A percentile compares a stretch with the other conserved stretches of the same genome.
Evolutionary conservation across 2,888 invertebrate species (phyloP).

Genomic region (Sussaba pulchella): DNA sequence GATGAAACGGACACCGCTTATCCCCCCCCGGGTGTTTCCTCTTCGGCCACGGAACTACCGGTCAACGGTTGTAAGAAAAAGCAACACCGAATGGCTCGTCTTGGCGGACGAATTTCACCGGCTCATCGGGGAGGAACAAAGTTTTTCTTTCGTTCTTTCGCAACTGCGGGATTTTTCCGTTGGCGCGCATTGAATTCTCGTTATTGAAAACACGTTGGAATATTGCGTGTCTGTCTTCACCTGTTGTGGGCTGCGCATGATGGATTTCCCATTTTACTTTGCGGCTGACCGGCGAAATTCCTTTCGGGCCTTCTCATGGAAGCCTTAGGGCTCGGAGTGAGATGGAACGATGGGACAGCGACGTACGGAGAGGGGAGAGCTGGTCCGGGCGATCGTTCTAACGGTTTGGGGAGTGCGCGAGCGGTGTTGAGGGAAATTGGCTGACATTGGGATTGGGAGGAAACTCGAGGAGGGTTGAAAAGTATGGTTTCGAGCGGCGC

Average conservation of each 20-base stretch:
- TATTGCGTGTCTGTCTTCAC: constrained; percentile 14
- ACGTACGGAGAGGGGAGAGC: background rate
- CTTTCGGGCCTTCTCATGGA: constrained; percentile 26
- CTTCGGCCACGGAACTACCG: constrained; percentile 13
- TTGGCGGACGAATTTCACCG: constrained; percentile 33
- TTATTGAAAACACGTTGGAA: constrained; percentile 26
- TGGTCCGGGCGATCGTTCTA: constrained; percentile 16
- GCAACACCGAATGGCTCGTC: constrained; percentile 1
- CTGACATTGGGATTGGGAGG: constrained; percentile 52
- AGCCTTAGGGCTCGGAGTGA: constrained; percentile 15
- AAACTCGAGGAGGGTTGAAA: constrained; percentile 34
- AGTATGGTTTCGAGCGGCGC: constrained; percentile 59
- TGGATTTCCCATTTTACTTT: constrained; percentile 12
- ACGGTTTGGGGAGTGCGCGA: constrained; percentile 29
- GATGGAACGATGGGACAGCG: constrained; percentile 27
- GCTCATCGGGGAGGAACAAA: constrained; percentile 40
- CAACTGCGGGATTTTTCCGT: constrained; percentile 1
- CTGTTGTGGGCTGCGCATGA: constrained; percentile 6
- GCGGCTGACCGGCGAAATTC: constrained; percentile 35
- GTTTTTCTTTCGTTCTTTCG: constrained; percentile 8
- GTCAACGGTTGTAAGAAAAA: constrained; percentile 20
- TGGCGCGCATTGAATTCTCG: constrained; percentile 6
- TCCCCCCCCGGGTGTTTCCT: background rate
- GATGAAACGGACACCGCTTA: too few species aligned
- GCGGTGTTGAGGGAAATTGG: constrained; percentile 63